Conservation (phyloP, 1,140 invertebrate genomes). For the Psix sp. region DNA sequence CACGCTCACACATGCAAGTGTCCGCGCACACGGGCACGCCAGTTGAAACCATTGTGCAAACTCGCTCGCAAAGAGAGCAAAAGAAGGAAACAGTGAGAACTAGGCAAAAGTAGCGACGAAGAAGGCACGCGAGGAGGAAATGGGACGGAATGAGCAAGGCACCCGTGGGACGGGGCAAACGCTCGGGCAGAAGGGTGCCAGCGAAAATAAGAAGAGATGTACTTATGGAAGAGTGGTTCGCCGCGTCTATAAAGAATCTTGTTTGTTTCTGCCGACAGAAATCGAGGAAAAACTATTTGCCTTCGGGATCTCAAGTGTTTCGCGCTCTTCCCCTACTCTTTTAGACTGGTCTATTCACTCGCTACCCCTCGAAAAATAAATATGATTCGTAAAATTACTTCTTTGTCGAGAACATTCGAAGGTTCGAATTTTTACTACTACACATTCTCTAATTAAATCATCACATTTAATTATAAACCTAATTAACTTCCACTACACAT, state of each 20-base stretch:
- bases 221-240: conserved; percentile 73
- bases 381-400: too few species aligned
- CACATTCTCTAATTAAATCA: not conserved
- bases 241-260: conserved; percentile 74
- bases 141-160: conserved; percentile 42
- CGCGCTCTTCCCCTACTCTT: conserved; percentile 19
- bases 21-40: conserved; percentile 19
- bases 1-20: conserved; percentile 40
- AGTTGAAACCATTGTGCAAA: conserved; percentile 54
- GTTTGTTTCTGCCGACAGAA: conserved; percentile 74
- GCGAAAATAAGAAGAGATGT: conserved; percentile 59
- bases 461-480: not conserved
- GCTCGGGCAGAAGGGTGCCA: conserved; percentile 23
- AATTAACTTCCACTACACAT: not conserved
- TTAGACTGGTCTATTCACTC: conserved; percentile 13
- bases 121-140: conserved; percentile 24
- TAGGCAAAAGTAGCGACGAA: conserved; percentile 47
- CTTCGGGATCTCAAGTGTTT: conserved; percentile 68
- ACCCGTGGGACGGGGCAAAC: conserved; percentile 7
- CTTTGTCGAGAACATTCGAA: too few species aligned
- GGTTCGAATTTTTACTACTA: not conserved
- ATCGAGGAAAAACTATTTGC: conserved; percentile 73
- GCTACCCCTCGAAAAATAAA: too few species aligned
- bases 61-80: conserved; percentile 56
- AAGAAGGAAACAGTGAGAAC: conserved; percentile 50